These are phyloP conservation scores for Listronotus oregonensis DNA, from an alignment of 1,140 invertebrate species.

Conservation along the genomic window DNA sequence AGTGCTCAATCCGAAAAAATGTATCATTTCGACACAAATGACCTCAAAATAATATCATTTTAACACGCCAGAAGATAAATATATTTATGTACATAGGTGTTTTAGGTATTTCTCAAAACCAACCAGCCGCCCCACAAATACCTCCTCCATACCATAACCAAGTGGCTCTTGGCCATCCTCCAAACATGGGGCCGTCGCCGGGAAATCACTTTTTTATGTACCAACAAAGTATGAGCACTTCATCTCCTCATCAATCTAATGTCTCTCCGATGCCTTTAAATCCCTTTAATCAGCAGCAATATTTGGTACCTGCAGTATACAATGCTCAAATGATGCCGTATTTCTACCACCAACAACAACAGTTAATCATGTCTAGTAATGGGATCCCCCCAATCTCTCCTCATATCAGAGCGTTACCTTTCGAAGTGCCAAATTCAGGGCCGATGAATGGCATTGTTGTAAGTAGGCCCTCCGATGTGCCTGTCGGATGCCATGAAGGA, in stretches of 20 bases:
- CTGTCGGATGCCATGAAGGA: constrained; percentile 10
- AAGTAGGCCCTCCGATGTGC: neutral
- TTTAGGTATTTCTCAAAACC: constrained; percentile 29
- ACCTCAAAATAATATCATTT: too few relatives aligned
- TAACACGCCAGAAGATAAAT: too few relatives aligned
- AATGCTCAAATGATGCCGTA: constrained; percentile 64
- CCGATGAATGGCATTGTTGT: neutral
- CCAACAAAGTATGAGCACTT: constrained; percentile 64
- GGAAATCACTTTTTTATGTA: constrained; percentile 61
- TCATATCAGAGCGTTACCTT: constrained; percentile 41
- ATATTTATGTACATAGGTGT: neutral
- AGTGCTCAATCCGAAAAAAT: too few relatives aligned
- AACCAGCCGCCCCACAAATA: constrained; percentile 18
- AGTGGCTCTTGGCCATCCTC: constrained; percentile 18
- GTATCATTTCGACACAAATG: too few relatives aligned
- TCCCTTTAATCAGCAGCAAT: constrained; percentile 61
- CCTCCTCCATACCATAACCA: constrained; percentile 27
- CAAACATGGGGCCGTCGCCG: constrained; percentile 34
- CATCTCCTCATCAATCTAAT: constrained; percentile 53
- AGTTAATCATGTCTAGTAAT: constrained; percentile 60
- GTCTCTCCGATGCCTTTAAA: constrained; percentile 45
- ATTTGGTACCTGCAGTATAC: constrained; percentile 60
- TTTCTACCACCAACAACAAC: constrained; percentile 63
- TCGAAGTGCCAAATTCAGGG: constrained; percentile 36
- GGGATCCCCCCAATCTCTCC: constrained; percentile 37